Evolutionary conservation across 2,888 invertebrate genomes (phyloP), one percentile per base, ranked within the genome.

Genomic region (Euzetes globulus): DNA sequence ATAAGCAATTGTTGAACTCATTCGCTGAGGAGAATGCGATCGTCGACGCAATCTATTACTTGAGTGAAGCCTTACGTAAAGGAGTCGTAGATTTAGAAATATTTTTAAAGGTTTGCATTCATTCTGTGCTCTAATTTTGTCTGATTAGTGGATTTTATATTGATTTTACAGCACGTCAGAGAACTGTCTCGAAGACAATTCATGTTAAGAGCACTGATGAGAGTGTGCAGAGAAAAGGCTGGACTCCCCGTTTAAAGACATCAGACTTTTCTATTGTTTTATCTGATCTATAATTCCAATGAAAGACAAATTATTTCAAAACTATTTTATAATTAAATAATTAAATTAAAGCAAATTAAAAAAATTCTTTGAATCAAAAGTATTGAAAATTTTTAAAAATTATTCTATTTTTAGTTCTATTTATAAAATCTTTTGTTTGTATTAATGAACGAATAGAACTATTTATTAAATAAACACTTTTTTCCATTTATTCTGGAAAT

Each of bases 1-100:
- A 96, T 82, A 92, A 92, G 84, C 97, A 97, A 90, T 92, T 98
- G 81, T 84, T 97, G 77, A 93, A 91, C 84, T 90, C 94, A 60
- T 97, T 93, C 85, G 94, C 95, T 71, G 96, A 98, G 84, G 99
- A 99, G 85, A 94, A 97, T 77, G 96, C 99, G 19, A 88, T 93
- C 72, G 98, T 99, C 85, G 99, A 99, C 86, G 93, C 96, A 77
- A 95, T 99, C 81, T 99, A 98, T 83, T 96, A 95, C 82, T 89
- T 99, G 84, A 96, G 96, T 11, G 95, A 97, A 85, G 96, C 94
- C 13, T 84, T 98, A 76, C 87, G 95, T 77, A 90, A 91, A 79
- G 90, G 91, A 77, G 92, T 94, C 9, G 92, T 99, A 81, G 96
- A 96, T 85, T 85, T 98, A 81, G 97, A 99, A 82, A 91, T 92